Base-by-base conservation (phyloP, 2,113 vertebrate species). In the Chloebia gouldiae region DNA sequence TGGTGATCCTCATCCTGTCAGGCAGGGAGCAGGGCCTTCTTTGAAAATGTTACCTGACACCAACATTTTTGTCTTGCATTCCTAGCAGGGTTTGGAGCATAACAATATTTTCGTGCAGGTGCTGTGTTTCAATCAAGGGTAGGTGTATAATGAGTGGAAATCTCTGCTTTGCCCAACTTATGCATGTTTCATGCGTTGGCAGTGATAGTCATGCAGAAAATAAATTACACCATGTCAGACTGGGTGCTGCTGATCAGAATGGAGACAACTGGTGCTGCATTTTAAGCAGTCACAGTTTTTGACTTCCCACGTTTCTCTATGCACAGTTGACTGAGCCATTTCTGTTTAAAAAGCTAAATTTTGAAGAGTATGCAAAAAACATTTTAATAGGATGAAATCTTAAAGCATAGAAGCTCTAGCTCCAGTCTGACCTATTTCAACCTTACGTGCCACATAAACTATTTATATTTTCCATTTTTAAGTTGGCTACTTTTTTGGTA, bases 121-220 rank as follows among this genome's bases (percentile, higher is more conserved):
- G 1, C 78, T 31, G 64, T 69, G 70, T 77, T 93, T 80, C 75
- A 80, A 4, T 94, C 81, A 77, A 31, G 31, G 54, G 19, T 28
- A 14, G 7, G 35, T 80, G 15, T 63, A 65, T 86, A 80, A 83
- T 37, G 81, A 92, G 91, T 54, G 35, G 33, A 81, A 83, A 53
- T 35, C 72, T 40, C 22, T 61, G 56, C 91, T 86, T 35, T 92
- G 80, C 88, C 56, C 60, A 88, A 60, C 83, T 95, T 78, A 93
- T 51, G 86, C 80, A 88, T 92, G 95, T 94, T 96, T 94, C 86
- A 90, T 91, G 80, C 35, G 22, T 78, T 84, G 83, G 69, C 81
- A 64, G 86, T 56, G 88, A 93, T 88, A 88, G 72, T 93, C 76
- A 23, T n/a, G 83, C 54, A 86, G 88, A 93, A 96, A 95, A 94